phyloP scores from a whole-genome alignment of 2,113 vertebrate species.

The Lutjanus erythropterus region DNA sequence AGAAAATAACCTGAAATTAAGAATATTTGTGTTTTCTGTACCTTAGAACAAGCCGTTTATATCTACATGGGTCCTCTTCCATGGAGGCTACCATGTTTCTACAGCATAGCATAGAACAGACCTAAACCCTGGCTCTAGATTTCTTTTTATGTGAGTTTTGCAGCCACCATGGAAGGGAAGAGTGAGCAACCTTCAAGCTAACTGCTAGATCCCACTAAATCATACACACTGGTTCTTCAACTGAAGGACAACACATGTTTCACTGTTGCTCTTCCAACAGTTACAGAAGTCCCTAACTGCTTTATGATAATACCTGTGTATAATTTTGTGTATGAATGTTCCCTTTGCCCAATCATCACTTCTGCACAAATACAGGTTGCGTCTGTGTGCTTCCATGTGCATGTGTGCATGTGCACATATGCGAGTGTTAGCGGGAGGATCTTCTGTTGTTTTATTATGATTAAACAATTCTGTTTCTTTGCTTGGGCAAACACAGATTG shows the following conservation, averaged over 20 bases:
- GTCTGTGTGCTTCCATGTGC: not conserved
- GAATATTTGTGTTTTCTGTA: no score
- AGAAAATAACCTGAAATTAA: no score
- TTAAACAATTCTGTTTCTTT: slow-evolving; percentile 33
- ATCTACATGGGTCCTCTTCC: no score
- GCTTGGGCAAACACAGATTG: slow-evolving; percentile 33
- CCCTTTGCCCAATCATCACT: not conserved
- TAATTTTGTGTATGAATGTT: not conserved
- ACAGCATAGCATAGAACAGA: no score
- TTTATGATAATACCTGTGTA: not conserved
- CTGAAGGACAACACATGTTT: not conserved
- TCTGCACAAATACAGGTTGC: not conserved
- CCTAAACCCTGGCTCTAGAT: no score
- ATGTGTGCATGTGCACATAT: slow-evolving; percentile 10
- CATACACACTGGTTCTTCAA: not conserved
- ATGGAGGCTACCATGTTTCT: no score
- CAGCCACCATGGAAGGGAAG: no score
- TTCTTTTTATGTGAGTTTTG: no score
- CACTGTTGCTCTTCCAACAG: not conserved
- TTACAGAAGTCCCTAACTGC: not conserved
- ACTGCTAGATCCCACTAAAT: no score
- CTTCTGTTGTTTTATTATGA: slow-evolving; percentile 15
- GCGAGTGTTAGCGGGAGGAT: slow-evolving; percentile 24
- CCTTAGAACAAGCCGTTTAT: no score
- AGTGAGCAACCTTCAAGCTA: no score